Evolutionary conservation across 2,797 vertebrate genomes (phyloP).

Genomic region (Hydrophis major): DNA sequence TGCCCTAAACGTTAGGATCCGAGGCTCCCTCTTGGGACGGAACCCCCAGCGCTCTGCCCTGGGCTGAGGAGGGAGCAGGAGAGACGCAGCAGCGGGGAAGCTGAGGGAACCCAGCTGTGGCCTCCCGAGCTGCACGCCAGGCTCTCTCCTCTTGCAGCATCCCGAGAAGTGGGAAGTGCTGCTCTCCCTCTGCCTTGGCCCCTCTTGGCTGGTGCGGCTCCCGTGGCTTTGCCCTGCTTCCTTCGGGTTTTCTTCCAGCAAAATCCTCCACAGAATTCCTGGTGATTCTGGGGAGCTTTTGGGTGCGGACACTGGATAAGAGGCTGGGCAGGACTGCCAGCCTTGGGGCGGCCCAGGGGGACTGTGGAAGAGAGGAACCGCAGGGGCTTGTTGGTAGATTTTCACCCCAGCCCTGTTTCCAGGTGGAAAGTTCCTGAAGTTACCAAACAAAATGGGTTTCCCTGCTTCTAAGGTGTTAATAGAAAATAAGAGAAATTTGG

Average conservation of each 20-base stretch:
- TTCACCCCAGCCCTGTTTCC: not conserved
- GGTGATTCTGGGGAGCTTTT: not conserved
- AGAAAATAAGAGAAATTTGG: not conserved
- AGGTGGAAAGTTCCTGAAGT: not conserved
- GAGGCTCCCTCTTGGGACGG: not conserved
- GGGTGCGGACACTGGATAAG: not conserved
- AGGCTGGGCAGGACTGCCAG: not conserved
- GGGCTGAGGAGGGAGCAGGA: not conserved
- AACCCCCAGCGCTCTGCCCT: not conserved
- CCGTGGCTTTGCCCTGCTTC: not conserved
- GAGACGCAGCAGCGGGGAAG: too few relatives aligned
- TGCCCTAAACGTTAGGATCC: not conserved
- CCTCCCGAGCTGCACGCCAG: not conserved
- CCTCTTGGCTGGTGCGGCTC: not conserved
- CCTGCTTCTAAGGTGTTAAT: not conserved
- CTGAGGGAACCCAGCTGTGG: too few relatives aligned
- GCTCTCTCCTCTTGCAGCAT: not conserved
- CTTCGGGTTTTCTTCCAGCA: not conserved
- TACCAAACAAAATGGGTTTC: not conserved
- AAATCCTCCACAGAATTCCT: too few relatives aligned
- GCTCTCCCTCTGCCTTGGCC: not conserved
- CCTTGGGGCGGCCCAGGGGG: not conserved
- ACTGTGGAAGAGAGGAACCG: not conserved
- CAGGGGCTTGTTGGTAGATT: not conserved
- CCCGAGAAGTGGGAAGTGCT: not conserved